phyloP scores from a whole-genome alignment of 1,140 invertebrate species.

The Cardiocondyla obscurior region DNA sequence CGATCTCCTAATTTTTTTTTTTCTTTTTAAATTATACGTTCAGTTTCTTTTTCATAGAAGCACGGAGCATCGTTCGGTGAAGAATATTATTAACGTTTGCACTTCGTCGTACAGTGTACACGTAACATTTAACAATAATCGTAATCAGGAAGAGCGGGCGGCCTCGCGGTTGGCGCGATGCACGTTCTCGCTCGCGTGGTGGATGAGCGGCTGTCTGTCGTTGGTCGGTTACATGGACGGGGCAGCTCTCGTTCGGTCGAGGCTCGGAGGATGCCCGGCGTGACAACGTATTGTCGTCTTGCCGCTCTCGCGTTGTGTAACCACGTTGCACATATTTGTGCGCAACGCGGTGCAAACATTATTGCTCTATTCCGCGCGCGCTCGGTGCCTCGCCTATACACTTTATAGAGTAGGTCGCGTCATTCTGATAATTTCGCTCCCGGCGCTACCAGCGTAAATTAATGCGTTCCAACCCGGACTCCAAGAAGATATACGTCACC shows the following conservation, averaged over 20 bases:
- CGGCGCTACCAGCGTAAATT: not conserved
- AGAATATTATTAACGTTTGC: not conserved
- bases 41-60: not conserved
- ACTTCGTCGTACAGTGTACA: not conserved
- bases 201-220: not conserved
- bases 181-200: slow-evolving; percentile 7
- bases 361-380: slow-evolving; percentile 16
- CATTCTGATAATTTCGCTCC: slow-evolving; percentile 23
- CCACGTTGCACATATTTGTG: slow-evolving; percentile 25
- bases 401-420: slow-evolving; percentile 19
- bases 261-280: slow-evolving; percentile 7
- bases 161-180: not conserved
- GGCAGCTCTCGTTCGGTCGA: not conserved
- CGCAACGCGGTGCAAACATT: slow-evolving; percentile 20
- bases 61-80: not conserved
- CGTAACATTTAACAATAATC: not conserved
- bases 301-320: slow-evolving; percentile 20
- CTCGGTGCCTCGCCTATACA: slow-evolving; percentile 1
- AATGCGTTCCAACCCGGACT: not conserved
- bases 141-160: not conserved
- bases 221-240: not conserved
- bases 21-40: too few species aligned
- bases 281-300: slow-evolving; percentile 6
- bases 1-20: too few species aligned
- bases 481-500: not conserved